Base-by-base conservation (phyloP, 2,113 vertebrate species). In the Typhlomys cinereus region DNA sequence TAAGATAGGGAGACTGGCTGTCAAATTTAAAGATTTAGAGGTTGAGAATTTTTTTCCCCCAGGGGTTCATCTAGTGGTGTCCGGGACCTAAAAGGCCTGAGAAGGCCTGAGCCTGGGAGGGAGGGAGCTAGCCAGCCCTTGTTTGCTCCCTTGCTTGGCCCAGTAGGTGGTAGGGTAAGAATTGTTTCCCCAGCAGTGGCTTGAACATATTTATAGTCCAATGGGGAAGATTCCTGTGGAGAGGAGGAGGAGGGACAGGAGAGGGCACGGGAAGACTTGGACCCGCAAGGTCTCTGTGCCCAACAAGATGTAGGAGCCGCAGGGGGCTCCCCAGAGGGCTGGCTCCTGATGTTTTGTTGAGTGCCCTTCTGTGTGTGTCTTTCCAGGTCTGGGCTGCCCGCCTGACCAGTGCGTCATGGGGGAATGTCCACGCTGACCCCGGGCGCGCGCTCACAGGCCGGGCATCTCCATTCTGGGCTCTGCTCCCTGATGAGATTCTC, bases 401-500 rank as follows among this genome's bases (percentile, higher is more conserved):
- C 83, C 94, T 83, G 94, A 85, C 73, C 46, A 34, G 20, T 44
- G 80, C 71, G 66, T 59, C 64, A 67, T 1, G 39, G 73, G 76
- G 94, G 95, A 87, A n/a, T 86, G 34, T 78, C 91, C 75, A 59
- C 21, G 27, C 71, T 23, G 18, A 39, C 91, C 57, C 70, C 12
- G 46, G 89, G 80, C 7, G 34, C 75, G 88, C 66, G 34, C 91
- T 23, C 20, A 29, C 84, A 89, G 75, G 34, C 89, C 12, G 90
- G 81, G 85, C 88, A 82, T 85, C 90, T 85, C 74, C 54, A 41
- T 46, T 94, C 79, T 18, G 90, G 88, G 85, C 88, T 67, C 54
- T 29, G 84, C 67, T 95, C 91, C 41, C 80, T 97, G 93, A 97
- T 96, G 96, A 96, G 94, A 96, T 96, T 96, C 80, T 95, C 96